Base-by-base conservation (phyloP, 2,888 invertebrate genomes). In the Euzophera pinguis region DNA sequence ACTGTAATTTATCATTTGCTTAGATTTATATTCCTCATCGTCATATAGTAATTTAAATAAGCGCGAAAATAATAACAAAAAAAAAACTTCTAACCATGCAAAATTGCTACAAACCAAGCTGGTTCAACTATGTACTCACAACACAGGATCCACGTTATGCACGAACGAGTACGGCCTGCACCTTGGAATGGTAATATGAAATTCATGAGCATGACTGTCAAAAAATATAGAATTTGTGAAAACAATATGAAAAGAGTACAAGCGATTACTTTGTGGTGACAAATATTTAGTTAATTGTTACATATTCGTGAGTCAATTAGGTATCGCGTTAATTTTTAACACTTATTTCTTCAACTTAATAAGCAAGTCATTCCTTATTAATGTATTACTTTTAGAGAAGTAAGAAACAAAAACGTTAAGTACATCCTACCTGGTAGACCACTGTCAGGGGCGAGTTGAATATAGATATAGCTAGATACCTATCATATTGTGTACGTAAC, bases 151-250 rank as follows among this genome's bases (percentile, higher is more conserved):
- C 75, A 87, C 68, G 82, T 89, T 88, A 83, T 88, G 88, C 74
- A 84, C 88, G 84, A 88, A 90, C 69, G 90, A 90, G 72, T 76
- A 88, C 64, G 71, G 75, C 70, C 89, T 84, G 85, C 84, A 83
- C 39, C 39, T 39, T 83, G 78, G 67, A 82, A 78, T 62, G 69
- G 67, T 66, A 48, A 45, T 47, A 53, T 13, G 41, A 47, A 45
- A 32, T 13, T 7, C 32, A 32, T 32, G 38, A 27, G 16, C 9
- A 50, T 39, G 29, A 39, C 39, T 41, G 16, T 29, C 39, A 41
- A 5, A 41, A 14, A 10, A 1, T 39, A 9, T 13, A 48, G 38
- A 38, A 9, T 29, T 14, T 22, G 10, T 49, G 22, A 52, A 54
- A 49, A 53, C 38, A 47, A 27, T 54, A 53, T 38, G 10, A 53